Evolutionary conservation across 1,140 invertebrate genomes (phyloP).

Genomic region (Pseudomyrmex concolor): DNA sequence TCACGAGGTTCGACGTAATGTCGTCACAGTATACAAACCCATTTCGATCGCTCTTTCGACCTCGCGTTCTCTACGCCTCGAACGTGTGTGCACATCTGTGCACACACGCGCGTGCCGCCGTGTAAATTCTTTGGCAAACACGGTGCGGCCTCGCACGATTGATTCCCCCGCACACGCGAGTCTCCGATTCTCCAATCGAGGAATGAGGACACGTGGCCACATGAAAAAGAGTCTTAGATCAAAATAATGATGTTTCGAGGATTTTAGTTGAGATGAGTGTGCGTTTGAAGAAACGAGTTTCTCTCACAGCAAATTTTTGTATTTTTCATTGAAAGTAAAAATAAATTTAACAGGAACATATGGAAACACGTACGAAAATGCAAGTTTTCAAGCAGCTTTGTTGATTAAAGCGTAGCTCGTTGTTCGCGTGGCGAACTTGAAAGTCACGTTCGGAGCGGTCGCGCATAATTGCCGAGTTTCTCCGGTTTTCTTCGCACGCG

Average conservation of each 20-base stretch:
- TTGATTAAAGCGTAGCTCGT: conserved; percentile 18
- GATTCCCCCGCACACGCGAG: conserved; percentile 45
- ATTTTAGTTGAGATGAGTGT: no score
- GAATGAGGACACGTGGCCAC: conserved; percentile 26
- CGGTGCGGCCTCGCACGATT: conserved; percentile 48
- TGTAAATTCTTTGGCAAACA: conserved; percentile 56
- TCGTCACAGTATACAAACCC: conserved; percentile 31
- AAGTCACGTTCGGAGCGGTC: conserved; percentile 49
- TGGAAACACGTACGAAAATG: no score
- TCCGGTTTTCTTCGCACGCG: conserved; percentile 61
- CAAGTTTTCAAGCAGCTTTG: conserved; percentile 23
- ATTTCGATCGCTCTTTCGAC: conserved; percentile 41
- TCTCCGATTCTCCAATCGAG: conserved; percentile 14
- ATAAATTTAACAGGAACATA: no score
- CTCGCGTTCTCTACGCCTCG: conserved; percentile 28
- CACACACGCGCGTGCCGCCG: conserved; percentile 38
- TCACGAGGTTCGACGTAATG: conserved; percentile 32
- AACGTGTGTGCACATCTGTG: conserved; percentile 40
- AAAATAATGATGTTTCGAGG: background rate
- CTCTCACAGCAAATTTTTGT: no score
- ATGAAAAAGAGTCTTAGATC: background rate
- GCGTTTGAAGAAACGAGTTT: background rate
- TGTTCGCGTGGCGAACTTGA: conserved; percentile 41
- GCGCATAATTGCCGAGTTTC: conserved; percentile 63
- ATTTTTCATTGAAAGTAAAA: no score